Base-by-base conservation (phyloP, 2,113 vertebrate species). In the Tamias sibiricus region DNA sequence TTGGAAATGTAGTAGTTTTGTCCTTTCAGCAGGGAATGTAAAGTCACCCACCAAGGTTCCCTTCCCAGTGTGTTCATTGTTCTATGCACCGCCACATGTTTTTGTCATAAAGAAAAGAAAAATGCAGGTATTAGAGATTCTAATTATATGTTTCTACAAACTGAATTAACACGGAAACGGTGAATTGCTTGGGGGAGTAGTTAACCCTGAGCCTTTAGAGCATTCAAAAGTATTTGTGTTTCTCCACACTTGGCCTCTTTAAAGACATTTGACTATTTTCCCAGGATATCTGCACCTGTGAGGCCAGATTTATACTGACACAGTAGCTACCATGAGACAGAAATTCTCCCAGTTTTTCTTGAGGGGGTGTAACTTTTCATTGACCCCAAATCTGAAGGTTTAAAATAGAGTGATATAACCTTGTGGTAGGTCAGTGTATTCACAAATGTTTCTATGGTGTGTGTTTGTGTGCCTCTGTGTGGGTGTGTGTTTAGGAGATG, bases 131-230 rank as follows among this genome's bases (percentile, higher is more conserved):
- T 97, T 97, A 95, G 59, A 85, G 91, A 94, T 93, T 95, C 93
- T 98, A 97, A 98, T 98, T 94, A 95, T 82, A 97, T 85, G 96
- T 97, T 97, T 97, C 89, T 96, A 96, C 91, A 96, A 95, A 96
- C 86, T 71, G 95, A 97, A 98, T 98, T 98, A 98, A 96, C 95
- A 95, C 75, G 83, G 97, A 98, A 97, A 81, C 87, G 76, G 80
- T 91, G 96, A 95, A 94, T 87, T 93, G 97, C 97, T 97, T 95
- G 83, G 42, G 96, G 96, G 95, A 97, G 57, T 62, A 76, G 92
- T 96, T 96, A 97, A 97, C 93, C 94, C 47, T 35, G 8, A 59
- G 64, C 69, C 79, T 98, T 87, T 93, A 76, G 83, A 96, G 40
- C 87, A 85, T 91, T 94, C 87, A 84, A 62, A 94, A 93, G 94